phyloP scores from a whole-genome alignment of 2,797 vertebrate genomes.

The Leontocebus nigricollis region DNA sequence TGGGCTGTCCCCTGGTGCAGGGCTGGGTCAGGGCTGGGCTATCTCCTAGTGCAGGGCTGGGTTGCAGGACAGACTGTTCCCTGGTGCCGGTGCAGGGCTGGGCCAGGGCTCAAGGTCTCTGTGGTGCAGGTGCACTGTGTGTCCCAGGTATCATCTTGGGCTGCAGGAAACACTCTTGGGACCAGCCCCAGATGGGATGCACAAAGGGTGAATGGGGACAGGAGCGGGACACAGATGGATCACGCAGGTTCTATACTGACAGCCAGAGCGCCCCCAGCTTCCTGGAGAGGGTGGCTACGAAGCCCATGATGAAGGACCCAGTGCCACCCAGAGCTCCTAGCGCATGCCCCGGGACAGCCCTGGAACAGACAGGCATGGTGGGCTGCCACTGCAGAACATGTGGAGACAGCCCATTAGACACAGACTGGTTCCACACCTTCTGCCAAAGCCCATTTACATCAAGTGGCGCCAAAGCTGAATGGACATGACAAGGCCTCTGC shows the following conservation, averaged over 20 bases:
- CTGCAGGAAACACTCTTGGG: neutral
- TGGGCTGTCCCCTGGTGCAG: too few relatives aligned
- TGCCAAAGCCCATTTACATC: neutral
- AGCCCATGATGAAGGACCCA: neutral
- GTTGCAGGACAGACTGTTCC: rapidly evolving
- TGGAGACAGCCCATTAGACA: neutral
- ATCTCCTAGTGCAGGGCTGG: too few relatives aligned
- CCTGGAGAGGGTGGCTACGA: neutral
- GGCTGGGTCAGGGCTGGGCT: too few relatives aligned
- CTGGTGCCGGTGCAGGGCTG: too few relatives aligned
- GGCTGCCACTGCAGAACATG: neutral
- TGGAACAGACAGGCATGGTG: neutral
- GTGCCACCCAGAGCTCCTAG: neutral
- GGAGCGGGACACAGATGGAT: too few relatives aligned
- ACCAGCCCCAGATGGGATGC: neutral
- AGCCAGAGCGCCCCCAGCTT: neutral
- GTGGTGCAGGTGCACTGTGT: neutral
- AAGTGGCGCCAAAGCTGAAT: neutral
- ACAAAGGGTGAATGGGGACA: too few relatives aligned
- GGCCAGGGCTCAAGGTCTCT: rapidly evolving
- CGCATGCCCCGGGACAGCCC: rapidly evolving
- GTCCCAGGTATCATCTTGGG: neutral
- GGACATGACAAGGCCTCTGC: neutral
- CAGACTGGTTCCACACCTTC: neutral
- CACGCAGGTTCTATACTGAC: neutral